These are phyloP conservation scores for Apostichopus leukothele DNA, from an alignment of 53 echinoderm and acorn worm species.

Conservation along the genomic window DNA sequence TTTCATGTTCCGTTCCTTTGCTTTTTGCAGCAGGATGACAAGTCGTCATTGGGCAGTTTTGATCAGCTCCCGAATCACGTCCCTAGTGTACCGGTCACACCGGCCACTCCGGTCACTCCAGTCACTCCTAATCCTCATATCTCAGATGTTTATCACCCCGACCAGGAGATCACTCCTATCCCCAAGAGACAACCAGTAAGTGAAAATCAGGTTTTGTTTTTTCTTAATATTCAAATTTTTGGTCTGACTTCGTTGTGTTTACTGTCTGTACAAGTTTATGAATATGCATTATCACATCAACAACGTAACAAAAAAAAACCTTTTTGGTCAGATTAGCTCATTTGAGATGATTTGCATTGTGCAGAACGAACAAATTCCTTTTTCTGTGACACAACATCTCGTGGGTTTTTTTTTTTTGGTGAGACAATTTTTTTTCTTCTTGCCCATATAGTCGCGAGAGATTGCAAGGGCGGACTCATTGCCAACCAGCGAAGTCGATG, in stretches of 20 bases:
- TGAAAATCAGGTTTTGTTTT: not conserved
- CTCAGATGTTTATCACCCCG: not conserved
- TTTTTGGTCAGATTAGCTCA: too few relatives aligned
- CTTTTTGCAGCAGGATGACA: slow-evolving; percentile 26
- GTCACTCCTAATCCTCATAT: not conserved
- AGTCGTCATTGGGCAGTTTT: slow-evolving; percentile 29
- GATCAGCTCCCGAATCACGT: not conserved
- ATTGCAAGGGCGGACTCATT: not conserved
- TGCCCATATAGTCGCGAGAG: not conserved
- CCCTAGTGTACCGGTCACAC: slow-evolving; percentile 17
- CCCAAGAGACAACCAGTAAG: slow-evolving; percentile 25
- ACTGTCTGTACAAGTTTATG: too few relatives aligned
- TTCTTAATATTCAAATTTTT: too few relatives aligned
- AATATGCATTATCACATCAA: too few relatives aligned
- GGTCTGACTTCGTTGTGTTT: too few relatives aligned
- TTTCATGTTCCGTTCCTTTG: not conserved
- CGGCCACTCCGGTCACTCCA: not conserved
- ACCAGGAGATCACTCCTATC: slow-evolving; percentile 20
- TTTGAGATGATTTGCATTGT: too few relatives aligned
- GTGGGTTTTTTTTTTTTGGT: too few relatives aligned
- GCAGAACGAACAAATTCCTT: too few relatives aligned
- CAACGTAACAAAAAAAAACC: too few relatives aligned
- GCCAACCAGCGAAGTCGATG: slow-evolving; percentile 33
- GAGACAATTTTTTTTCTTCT: not conserved
- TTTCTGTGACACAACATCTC: too few relatives aligned